These are phyloP conservation scores for Phainopepla nitens DNA, from an alignment of 2,113 vertebrate genomes.

Conservation along the genomic window DNA sequence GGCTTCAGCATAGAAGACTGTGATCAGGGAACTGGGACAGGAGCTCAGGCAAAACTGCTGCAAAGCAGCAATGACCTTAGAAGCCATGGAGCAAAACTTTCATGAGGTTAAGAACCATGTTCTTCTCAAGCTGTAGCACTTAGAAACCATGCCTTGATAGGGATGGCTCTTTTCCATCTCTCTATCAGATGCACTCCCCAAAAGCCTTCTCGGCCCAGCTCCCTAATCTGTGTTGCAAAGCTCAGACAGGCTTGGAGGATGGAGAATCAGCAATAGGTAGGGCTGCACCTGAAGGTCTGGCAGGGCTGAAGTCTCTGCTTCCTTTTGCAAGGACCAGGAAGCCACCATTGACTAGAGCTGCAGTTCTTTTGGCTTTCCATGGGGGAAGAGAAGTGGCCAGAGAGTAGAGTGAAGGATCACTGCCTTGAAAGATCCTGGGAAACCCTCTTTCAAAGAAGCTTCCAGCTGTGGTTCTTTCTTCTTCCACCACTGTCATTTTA, in stretches of 20 bases:
- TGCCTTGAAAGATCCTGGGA: background rate
- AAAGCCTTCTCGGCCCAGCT: background rate
- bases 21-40: background rate
- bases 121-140: background rate
- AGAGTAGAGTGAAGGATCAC: background rate
- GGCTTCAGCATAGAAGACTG: background rate
- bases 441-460: background rate
- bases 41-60: background rate
- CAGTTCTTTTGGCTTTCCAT: background rate
- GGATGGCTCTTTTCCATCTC: background rate
- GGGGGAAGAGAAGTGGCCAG: background rate
- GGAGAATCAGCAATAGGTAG: background rate
- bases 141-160: background rate
- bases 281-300: background rate
- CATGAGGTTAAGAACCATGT: background rate
- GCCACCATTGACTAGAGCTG: background rate
- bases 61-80: background rate
- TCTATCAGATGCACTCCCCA: accelerated
- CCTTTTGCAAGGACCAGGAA: background rate
- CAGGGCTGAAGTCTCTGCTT: background rate
- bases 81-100: background rate
- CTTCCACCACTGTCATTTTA: background rate
- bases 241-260: background rate
- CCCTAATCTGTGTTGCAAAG: accelerated
- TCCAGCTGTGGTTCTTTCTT: background rate